A percentile compares a stretch with the other conserved stretches of the same genome.
Conservation (phyloP, 2,888 invertebrate genomes). For the Odontomyia ornata region DNA sequence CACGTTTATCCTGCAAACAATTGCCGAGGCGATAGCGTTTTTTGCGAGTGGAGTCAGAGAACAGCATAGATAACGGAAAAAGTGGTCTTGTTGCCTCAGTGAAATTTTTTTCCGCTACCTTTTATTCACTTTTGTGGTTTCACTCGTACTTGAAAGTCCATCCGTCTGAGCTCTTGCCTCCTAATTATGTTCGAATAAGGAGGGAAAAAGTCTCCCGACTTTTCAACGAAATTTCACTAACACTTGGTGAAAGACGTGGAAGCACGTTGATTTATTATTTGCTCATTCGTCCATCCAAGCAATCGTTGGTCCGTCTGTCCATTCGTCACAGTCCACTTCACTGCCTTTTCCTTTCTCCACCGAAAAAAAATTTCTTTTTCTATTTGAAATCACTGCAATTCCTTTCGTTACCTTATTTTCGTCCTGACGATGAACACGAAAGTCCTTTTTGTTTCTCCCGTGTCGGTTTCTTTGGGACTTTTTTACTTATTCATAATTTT, state of each 20-base stretch:
- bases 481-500: slow-evolving; percentile 38
- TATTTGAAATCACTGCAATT: neutral
- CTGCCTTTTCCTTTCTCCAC: slow-evolving; percentile 3
- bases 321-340: slow-evolving; percentile 8
- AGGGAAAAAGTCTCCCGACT: slow-evolving; percentile 1
- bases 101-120: slow-evolving; percentile 11
- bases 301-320: neutral
- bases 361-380: neutral
- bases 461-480: slow-evolving; percentile 36
- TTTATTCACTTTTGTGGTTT: slow-evolving; percentile 35
- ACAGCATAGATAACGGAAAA: neutral
- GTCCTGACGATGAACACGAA: neutral
- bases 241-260: neutral
- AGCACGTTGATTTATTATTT: slow-evolving; percentile 27
- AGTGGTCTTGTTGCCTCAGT: neutral
- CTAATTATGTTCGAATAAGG: slow-evolving; percentile 41
- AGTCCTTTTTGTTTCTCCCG: slow-evolving; percentile 15
- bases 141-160: slow-evolving; percentile 32
- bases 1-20: slow-evolving; percentile 18
- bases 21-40: neutral
- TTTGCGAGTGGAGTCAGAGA: neutral
- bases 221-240: slow-evolving; percentile 26
- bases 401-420: slow-evolving; percentile 16
- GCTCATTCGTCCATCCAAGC: slow-evolving; percentile 3
- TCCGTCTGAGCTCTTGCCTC: slow-evolving; percentile 22